These are phyloP conservation scores for Netelia fuscicornis DNA, from an alignment of 2,888 invertebrate genomes.

Conservation along the genomic window DNA sequence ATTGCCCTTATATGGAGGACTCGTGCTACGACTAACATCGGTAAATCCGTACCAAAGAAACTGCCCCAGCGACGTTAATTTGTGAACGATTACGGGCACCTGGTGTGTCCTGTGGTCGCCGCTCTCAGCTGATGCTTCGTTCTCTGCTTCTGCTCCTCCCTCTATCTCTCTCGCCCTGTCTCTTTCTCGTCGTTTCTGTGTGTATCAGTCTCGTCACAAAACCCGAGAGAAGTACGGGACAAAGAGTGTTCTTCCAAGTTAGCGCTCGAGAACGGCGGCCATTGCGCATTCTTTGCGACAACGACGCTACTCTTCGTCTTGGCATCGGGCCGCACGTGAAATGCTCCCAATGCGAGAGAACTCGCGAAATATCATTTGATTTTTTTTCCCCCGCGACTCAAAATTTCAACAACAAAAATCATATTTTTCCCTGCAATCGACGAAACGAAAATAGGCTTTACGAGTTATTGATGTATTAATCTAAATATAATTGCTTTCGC, in stretches of 20 bases:
- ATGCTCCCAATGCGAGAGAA: slow-evolving; percentile 48
- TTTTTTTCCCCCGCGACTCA: slow-evolving; percentile 13
- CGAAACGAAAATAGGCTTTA: not conserved
- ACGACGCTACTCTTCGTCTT: slow-evolving; percentile 68
- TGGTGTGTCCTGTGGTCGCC: slow-evolving; percentile 74
- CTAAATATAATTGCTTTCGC: slow-evolving; percentile 47
- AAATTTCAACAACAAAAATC: slow-evolving; percentile 13
- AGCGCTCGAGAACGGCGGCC: slow-evolving; percentile 72
- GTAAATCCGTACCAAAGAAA: slow-evolving; percentile 81
- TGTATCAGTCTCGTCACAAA: slow-evolving; percentile 55
- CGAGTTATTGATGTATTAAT: not conserved
- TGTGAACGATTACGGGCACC: slow-evolving; percentile 84
- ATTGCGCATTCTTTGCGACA: slow-evolving; percentile 78
- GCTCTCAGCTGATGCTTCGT: slow-evolving; percentile 66
- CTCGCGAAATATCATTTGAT: slow-evolving; percentile 45
- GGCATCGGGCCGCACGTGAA: slow-evolving; percentile 53
- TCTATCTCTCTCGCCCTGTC: slow-evolving; percentile 25
- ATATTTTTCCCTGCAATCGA: slow-evolving; percentile 15
- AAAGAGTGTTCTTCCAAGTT: slow-evolving; percentile 73
- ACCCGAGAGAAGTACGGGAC: slow-evolving; percentile 68
- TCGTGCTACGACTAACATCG: slow-evolving; percentile 64
- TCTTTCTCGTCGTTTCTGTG: not conserved
- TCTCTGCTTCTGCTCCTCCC: slow-evolving; percentile 3
- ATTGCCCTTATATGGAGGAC: slow-evolving; percentile 79
- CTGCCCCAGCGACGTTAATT: slow-evolving; percentile 82